A percentile compares a stretch with the other conserved stretches of the same genome.
Evolutionary conservation across 2,888 invertebrate species (phyloP).

Genomic region (Stenodera caucasica): DNA sequence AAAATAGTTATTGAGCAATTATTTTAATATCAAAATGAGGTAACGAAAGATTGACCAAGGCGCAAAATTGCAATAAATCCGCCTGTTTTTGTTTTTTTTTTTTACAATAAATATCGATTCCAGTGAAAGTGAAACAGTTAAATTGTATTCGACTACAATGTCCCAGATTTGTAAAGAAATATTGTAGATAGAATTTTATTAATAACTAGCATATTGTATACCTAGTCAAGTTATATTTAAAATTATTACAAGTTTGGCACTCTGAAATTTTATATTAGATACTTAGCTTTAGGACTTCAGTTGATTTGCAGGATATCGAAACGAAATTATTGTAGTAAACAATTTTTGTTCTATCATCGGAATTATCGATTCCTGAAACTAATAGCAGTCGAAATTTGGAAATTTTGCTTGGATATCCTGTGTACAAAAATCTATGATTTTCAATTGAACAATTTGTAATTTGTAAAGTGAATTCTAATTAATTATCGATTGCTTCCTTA

Average conservation of each 20-base stretch:
- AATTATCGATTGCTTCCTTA: constrained; percentile 49
- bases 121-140: constrained; percentile 24
- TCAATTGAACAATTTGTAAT: constrained; percentile 24
- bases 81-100: constrained; percentile 28
- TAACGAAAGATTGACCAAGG: constrained; percentile 29
- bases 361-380: background rate
- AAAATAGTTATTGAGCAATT: constrained; percentile 21
- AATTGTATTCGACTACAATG: constrained; percentile 33
- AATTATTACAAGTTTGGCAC: constrained; percentile 43
- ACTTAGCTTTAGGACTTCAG: constrained; percentile 29
- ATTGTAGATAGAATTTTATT: constrained; percentile 50
- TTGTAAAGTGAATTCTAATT: constrained; percentile 38
- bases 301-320: background rate
- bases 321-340: too few relatives aligned
- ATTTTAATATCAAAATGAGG: constrained; percentile 28
- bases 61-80: constrained; percentile 30
- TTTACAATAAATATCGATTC: constrained; percentile 23
- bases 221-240: constrained; percentile 47
- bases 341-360: too few relatives aligned
- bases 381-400: background rate
- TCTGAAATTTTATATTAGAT: constrained; percentile 42
- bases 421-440: constrained; percentile 24
- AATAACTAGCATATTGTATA: constrained; percentile 37
- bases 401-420: background rate
- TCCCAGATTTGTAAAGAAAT: constrained; percentile 44